phyloP scores from a whole-genome alignment of 1,140 invertebrate genomes.

The Pinna nobilis region DNA sequence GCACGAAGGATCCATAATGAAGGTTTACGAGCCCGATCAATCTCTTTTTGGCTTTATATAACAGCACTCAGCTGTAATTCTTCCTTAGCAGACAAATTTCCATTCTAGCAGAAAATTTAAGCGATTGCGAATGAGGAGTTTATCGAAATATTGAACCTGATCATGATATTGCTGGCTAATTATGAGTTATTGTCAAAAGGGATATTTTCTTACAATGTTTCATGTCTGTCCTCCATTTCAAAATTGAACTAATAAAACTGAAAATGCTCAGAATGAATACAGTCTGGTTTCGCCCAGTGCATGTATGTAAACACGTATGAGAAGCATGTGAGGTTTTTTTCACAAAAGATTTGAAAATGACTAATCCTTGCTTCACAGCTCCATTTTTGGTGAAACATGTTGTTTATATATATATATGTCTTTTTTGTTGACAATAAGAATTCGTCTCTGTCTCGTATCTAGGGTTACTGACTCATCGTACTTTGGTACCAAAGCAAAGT shows the following conservation, averaged over 20 bases:
- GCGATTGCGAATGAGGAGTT: not conserved
- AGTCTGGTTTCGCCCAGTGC: too few relatives aligned
- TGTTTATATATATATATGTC: too few relatives aligned
- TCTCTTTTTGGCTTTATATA: not conserved
- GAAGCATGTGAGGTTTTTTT: too few relatives aligned
- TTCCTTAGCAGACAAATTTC: not conserved
- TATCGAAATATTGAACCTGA: not conserved
- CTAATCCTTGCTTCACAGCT: too few relatives aligned
- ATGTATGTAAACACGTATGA: too few relatives aligned
- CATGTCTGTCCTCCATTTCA: not conserved
- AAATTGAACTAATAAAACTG: not conserved
- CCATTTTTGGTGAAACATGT: too few relatives aligned
- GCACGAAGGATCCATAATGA: conserved; percentile 18
- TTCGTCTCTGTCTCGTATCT: too few relatives aligned
- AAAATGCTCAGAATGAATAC: too few relatives aligned
- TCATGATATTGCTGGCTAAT: not conserved
- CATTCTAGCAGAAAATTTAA: not conserved
- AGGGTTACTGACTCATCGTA: too few relatives aligned
- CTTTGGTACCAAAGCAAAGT: too few relatives aligned
- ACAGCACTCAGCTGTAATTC: not conserved
- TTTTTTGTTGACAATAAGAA: too few relatives aligned
- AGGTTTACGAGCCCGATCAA: conserved; percentile 28
- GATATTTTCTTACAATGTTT: conserved; percentile 6
- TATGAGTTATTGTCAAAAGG: not conserved
- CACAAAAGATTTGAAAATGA: too few relatives aligned